These are phyloP conservation scores for Hartigia nigra DNA, from an alignment of 2,888 invertebrate species.

Conservation along the genomic window DNA sequence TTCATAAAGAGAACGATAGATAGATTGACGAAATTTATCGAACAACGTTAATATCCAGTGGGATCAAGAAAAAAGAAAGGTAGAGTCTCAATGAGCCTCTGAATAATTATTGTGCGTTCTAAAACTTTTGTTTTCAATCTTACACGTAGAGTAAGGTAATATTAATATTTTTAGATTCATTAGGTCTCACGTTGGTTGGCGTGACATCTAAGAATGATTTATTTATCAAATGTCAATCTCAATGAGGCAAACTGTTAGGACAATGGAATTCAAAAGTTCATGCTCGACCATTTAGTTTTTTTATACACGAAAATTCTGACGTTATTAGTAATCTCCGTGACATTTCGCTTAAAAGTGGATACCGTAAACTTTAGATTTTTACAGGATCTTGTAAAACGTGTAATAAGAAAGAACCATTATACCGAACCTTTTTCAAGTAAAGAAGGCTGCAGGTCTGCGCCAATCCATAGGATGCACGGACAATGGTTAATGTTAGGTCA, in stretches of 20 bases:
- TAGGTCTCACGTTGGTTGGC: not conserved
- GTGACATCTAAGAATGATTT: not conserved
- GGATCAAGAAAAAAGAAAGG: not conserved
- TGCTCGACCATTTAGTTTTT: not conserved
- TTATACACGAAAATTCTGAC: not conserved
- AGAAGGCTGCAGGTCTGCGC: constrained; percentile 67
- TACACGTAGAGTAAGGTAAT: not conserved
- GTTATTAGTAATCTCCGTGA: not conserved
- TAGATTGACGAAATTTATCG: not conserved
- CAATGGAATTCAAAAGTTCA: not conserved
- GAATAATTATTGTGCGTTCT: not conserved
- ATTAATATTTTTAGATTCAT: not conserved
- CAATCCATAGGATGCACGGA: constrained; percentile 57
- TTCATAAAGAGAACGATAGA: not conserved
- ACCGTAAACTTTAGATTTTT: not conserved
- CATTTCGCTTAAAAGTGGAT: not conserved
- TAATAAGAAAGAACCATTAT: constrained; percentile 26
- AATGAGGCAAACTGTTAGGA: not conserved
- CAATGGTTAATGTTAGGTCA: constrained; percentile 50
- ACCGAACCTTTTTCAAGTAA: constrained; percentile 66
- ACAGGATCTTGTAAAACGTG: not conserved
- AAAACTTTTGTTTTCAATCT: not conserved
- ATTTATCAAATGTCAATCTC: not conserved
- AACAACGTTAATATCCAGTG: not conserved
- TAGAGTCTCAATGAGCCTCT: not conserved